Evolutionary conservation across 2,888 invertebrate species (phyloP).

Genomic region (Synanthedon vespiformis): DNA sequence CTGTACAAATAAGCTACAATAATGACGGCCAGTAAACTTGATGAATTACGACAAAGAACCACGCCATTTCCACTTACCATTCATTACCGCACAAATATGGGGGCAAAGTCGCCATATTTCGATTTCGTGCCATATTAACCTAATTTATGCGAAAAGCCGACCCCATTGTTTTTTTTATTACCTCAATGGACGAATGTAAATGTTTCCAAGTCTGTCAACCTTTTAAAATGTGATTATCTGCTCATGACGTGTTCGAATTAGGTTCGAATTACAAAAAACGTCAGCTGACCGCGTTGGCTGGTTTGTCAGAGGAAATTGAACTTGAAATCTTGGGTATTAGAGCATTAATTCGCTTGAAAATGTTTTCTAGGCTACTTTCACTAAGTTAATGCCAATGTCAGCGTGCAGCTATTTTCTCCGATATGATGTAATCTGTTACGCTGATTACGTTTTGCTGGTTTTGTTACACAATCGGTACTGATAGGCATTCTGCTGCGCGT

Average conservation of each 20-base stretch:
- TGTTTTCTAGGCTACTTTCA: conserved; percentile 33
- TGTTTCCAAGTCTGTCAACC: not conserved
- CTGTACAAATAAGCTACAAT: not conserved
- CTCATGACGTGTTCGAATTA: not conserved
- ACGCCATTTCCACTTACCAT: not conserved
- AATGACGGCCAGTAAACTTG: not conserved
- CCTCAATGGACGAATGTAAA: not conserved
- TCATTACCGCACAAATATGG: not conserved
- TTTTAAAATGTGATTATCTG: not conserved
- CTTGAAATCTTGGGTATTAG: conserved; percentile 3
- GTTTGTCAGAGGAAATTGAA: conserved; percentile 9
- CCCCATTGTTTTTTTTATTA: not conserved
- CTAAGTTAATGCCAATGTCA: conserved; percentile 62
- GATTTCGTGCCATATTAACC: not conserved
- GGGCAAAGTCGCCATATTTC: not conserved
- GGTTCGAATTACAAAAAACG: conserved; percentile 20
- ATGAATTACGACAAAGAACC: not conserved
- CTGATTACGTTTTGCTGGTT: conserved; percentile 29
- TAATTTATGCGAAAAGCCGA: not conserved
- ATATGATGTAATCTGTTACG: conserved; percentile 39
- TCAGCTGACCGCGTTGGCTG: conserved; percentile 26
- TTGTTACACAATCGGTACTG: conserved; percentile 23
- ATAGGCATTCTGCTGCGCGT: not conserved
- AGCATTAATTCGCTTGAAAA: conserved; percentile 7
- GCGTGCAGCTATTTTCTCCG: conserved; percentile 40